A percentile compares a stretch with the other conserved stretches of the same genome.
Conservation (phyloP, 2,888 invertebrate species). For the Hartigia nigra region DNA sequence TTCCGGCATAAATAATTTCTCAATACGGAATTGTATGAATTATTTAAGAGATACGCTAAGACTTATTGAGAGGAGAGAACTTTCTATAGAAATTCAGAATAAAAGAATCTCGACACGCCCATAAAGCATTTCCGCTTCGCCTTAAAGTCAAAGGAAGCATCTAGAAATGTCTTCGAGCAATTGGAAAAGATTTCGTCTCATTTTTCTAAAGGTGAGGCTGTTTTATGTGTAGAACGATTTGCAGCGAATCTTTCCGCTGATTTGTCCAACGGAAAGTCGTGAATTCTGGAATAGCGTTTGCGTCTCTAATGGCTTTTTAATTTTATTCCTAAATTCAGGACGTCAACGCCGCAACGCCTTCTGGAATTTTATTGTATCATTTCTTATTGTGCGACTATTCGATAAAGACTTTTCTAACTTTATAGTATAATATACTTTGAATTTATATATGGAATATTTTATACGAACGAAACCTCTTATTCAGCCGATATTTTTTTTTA, state of each 20-base stretch:
- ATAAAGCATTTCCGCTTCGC: neutral
- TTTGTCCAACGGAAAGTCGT: slow-evolving; percentile 19
- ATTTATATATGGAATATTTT: too few relatives aligned
- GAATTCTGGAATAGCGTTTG: slow-evolving; percentile 20
- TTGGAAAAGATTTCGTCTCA: neutral
- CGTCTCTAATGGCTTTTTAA: slow-evolving; percentile 45
- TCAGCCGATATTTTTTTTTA: too few relatives aligned
- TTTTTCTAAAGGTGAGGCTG: neutral
- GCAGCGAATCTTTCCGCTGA: neutral
- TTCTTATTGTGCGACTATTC: neutral
- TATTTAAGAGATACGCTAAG: neutral
- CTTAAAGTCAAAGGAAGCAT: neutral
- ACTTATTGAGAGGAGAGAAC: neutral
- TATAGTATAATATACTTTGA: neutral
- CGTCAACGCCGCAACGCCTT: neutral
- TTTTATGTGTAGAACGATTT: neutral
- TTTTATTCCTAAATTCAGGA: slow-evolving; percentile 34
- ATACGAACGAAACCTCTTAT: too few relatives aligned
- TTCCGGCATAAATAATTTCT: neutral
- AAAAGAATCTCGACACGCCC: neutral
- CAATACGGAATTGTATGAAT: neutral
- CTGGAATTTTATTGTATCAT: slow-evolving; percentile 10
- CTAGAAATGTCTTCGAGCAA: neutral
- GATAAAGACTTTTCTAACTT: neutral
- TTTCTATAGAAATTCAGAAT: neutral